These are phyloP conservation scores for Eremobia ochroleuca DNA, from an alignment of 2,888 invertebrate genomes.

Conservation along the genomic window DNA sequence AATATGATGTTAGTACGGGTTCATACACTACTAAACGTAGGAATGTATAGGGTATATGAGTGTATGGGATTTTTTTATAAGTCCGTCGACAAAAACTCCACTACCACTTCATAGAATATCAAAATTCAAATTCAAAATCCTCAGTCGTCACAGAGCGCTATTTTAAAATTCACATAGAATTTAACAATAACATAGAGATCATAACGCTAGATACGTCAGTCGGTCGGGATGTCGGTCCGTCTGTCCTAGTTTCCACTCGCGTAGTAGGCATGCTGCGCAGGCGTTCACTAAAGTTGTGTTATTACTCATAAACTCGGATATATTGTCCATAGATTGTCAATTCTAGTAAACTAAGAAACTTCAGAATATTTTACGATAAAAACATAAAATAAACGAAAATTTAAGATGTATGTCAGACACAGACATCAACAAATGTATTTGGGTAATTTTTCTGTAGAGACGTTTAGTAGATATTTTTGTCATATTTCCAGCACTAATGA, in stretches of 20 bases:
- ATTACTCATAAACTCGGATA: constrained; percentile 27
- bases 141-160: no score
- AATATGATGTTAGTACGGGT: background rate
- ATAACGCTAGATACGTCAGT: constrained; percentile 57
- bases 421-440: constrained; percentile 2
- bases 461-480: constrained; percentile 24
- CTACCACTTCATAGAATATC: background rate
- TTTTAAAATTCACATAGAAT: constrained; percentile 45
- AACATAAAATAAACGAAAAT: constrained; percentile 21
- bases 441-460: background rate
- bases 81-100: background rate
- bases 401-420: constrained; percentile 12
- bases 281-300: constrained; percentile 41
- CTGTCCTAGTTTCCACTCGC: constrained; percentile 63
- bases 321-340: constrained; percentile 19
- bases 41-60: background rate
- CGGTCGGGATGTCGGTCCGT: constrained; percentile 57
- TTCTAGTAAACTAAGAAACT: constrained; percentile 21
- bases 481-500: constrained; percentile 3
- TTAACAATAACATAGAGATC: constrained; percentile 58
- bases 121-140: no score
- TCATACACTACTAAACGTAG: background rate
- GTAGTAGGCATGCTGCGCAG: constrained; percentile 47
- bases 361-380: constrained; percentile 6
- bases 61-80: background rate